These are phyloP conservation scores for Melieria picta DNA, from an alignment of 2,888 invertebrate species.

Conservation along the genomic window DNA sequence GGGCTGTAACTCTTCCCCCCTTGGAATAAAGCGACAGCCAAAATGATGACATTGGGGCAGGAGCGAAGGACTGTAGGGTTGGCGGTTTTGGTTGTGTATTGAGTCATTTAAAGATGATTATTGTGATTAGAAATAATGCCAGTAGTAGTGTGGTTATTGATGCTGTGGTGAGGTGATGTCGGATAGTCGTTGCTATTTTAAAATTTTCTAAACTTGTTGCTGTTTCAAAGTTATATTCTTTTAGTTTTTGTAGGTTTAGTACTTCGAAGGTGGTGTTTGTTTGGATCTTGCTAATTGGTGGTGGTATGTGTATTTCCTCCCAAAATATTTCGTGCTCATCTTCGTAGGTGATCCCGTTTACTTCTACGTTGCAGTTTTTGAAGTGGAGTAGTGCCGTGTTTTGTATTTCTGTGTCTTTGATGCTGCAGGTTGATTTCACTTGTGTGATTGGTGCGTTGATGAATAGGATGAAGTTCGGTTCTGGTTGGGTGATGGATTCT, in stretches of 20 bases:
- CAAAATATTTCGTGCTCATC: too few relatives aligned
- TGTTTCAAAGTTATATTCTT: slow-evolving; percentile 1
- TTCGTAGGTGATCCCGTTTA: too few relatives aligned
- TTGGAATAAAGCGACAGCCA: too few relatives aligned
- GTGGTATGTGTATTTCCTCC: not conserved
- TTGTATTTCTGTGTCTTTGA: slow-evolving; percentile 11
- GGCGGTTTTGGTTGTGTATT: too few relatives aligned
- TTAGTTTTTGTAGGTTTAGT: not conserved
- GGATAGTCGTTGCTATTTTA: not conserved
- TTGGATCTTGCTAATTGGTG: slow-evolving; percentile 3
- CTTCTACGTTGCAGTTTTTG: not conserved
- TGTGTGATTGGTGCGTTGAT: slow-evolving; percentile 15
- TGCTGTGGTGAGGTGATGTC: too few relatives aligned
- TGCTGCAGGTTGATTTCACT: slow-evolving; percentile 33
- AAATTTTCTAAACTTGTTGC: not conserved
- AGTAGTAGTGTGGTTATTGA: not conserved
- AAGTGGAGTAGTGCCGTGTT: not conserved
- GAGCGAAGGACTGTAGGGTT: too few relatives aligned
- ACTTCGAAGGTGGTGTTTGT: not conserved
- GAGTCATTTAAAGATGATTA: too few relatives aligned
- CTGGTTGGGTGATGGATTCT: slow-evolving; percentile 20
- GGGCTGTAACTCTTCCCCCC: too few relatives aligned
- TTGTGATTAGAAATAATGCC: not conserved
- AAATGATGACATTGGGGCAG: too few relatives aligned
- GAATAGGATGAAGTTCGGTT: slow-evolving; percentile 30